These are phyloP conservation scores for Archips crataeganus DNA, from an alignment of 2,888 invertebrate genomes.

Conservation along the genomic window DNA sequence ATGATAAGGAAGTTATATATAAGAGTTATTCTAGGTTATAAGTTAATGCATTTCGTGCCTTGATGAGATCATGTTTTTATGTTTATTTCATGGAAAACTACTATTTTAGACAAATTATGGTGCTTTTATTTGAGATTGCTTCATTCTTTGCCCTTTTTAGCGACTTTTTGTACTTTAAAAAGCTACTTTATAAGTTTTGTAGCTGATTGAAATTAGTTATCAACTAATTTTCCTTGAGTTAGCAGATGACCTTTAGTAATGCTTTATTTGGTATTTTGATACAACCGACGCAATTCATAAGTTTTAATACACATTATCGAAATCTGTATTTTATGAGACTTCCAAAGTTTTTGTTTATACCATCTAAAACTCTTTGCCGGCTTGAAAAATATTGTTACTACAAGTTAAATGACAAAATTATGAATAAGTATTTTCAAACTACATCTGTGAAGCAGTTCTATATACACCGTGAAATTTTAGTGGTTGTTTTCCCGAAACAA, in stretches of 20 bases:
- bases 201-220: slow-evolving; percentile 16
- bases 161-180: slow-evolving; percentile 6
- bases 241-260: slow-evolving; percentile 27
- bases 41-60: slow-evolving; percentile 53
- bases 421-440: too few species aligned
- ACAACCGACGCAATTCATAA: not conserved
- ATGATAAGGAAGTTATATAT: slow-evolving; percentile 59
- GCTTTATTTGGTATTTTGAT: slow-evolving; percentile 39
- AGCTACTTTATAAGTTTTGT: not conserved
- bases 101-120: slow-evolving; percentile 40
- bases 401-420: too few species aligned
- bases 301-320: not conserved
- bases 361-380: not conserved
- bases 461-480: too few species aligned
- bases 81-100: slow-evolving; percentile 68
- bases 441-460: too few species aligned
- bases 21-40: slow-evolving; percentile 75
- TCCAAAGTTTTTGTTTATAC: not conserved
- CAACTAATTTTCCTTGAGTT: slow-evolving; percentile 38
- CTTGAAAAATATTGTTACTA: too few species aligned
- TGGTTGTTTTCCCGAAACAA: too few species aligned
- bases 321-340: not conserved
- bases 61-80: slow-evolving; percentile 72
- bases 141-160: not conserved
- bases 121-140: slow-evolving; percentile 28